A percentile compares a stretch with the other conserved stretches of the same genome.
Evolutionary conservation across 2,888 invertebrate genomes (phyloP).

Genomic region (Cantharis lateralis): DNA sequence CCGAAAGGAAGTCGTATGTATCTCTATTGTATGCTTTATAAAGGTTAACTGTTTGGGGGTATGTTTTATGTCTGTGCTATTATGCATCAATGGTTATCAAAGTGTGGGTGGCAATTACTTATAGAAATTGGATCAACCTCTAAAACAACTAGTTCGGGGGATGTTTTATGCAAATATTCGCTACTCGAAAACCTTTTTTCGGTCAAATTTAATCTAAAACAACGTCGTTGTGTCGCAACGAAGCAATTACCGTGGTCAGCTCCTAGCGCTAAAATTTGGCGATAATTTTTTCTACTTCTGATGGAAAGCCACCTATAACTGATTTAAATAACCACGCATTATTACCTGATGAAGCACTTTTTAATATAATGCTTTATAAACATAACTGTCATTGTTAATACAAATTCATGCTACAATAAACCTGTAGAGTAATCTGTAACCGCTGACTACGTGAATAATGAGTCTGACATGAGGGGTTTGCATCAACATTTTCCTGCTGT

Average conservation of each 20-base stretch:
- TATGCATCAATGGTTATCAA: neutral
- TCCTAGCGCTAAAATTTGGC: neutral
- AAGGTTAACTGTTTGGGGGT: constrained; percentile 14
- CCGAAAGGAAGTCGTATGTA: constrained; percentile 29
- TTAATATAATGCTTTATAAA: constrained; percentile 2
- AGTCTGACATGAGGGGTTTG: constrained; percentile 12
- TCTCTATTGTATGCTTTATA: constrained; percentile 15
- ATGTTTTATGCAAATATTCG: neutral
- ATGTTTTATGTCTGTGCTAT: constrained; percentile 10
- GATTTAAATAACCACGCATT: neutral
- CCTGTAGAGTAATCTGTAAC: constrained; percentile 17
- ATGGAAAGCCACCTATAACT: neutral
- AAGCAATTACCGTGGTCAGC: neutral
- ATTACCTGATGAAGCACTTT: constrained; percentile 2
- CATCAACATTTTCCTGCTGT: constrained; percentile 12
- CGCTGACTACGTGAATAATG: constrained; percentile 16
- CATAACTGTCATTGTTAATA: constrained; percentile 3
- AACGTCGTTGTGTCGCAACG: neutral
- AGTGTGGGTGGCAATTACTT: constrained; percentile 4
- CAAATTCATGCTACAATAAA: constrained; percentile 15
- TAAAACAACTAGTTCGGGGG: neutral
- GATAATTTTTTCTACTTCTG: neutral
- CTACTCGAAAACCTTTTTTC: neutral
- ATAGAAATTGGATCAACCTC: neutral
- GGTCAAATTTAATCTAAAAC: neutral